Base-by-base conservation (phyloP, 2,888 invertebrate species). In the Ditylenchus weischeri region DNA sequence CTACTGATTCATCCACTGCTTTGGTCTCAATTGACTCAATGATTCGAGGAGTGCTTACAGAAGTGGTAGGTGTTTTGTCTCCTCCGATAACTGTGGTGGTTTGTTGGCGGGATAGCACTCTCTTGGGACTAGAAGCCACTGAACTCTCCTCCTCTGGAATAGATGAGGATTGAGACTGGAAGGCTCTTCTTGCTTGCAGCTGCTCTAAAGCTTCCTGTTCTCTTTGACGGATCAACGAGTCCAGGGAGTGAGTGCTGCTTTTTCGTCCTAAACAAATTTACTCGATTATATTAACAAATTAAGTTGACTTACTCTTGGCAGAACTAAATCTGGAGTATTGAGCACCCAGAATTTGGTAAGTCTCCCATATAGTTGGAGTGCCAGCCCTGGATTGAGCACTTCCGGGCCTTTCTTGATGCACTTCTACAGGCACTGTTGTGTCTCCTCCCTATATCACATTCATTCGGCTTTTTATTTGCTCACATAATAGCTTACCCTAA, bases 301-400 rank as follows among this genome's bases (percentile, higher is more conserved):
- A 10, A 7, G 10, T 23, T 23, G 29, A 54, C 54, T 29, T 54
- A 54, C 54, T 21, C 10, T 54, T 54, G n/a, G 23, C 54, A 21
- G 54, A 54, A 54, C 54, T 54, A n/a, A 54, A 63, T 21, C 58
- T 57, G 3, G 67, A 29, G 66, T 77, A 79, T 69, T 79, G 78
- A 35, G 72, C 68, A 21, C 80, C 80, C 5, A 80, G 72, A 11
- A 79, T 79, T 63, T 75, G 66, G 72, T 74, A 80, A n/a, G 77
- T 77, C 57, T 79, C 79, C 80, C 80, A 80, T 62, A 80, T 78
- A 18, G 80, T 79, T 43, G 80, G 80, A 21, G 78, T 78, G 21
- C 78, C 76, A 48, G 66, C 66, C 13, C 74, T 59, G 8, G 75
- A 75, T 13, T 36, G 64, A 19, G 59, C 61, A 35, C 66, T 64